phyloP scores from a whole-genome alignment of 2,113 vertebrate species.

The Odontesthes bonariensis region DNA sequence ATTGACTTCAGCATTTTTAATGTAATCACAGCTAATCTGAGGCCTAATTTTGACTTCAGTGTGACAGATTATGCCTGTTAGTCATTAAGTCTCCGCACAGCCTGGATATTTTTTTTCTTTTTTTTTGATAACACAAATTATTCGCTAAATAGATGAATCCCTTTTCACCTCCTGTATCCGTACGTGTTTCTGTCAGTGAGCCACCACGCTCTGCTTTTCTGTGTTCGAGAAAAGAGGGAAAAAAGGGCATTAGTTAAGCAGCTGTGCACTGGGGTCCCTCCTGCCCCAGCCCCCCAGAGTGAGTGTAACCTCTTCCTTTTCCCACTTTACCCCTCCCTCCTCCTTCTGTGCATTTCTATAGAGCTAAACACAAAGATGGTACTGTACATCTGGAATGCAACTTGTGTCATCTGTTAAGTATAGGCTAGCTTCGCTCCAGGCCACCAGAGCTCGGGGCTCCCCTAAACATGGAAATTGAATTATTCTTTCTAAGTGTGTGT shows the following conservation, averaged over 20 bases:
- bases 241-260: constrained; percentile 79
- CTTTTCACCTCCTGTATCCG: constrained; percentile 50
- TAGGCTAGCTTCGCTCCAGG: constrained; percentile 68
- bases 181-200: constrained; percentile 52
- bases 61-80: constrained; percentile 49
- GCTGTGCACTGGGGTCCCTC: constrained; percentile 79
- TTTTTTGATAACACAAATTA: constrained; percentile 31
- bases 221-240: constrained; percentile 43
- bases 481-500: constrained; percentile 45
- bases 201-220: constrained; percentile 59
- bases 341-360: constrained; percentile 81
- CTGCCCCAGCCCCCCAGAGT: constrained; percentile 34
- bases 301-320: constrained; percentile 57
- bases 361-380: constrained; percentile 82
- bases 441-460: constrained; percentile 67
- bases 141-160: constrained; percentile 44
- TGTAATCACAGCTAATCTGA: constrained; percentile 64
- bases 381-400: constrained; percentile 86
- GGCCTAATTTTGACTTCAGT: constrained; percentile 58
- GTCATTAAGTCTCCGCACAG: constrained; percentile 34
- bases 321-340: constrained; percentile 28
- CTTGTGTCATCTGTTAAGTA: constrained; percentile 86
- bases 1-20: constrained; percentile 62
- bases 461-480: constrained; percentile 80
- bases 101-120: constrained; percentile 12